Base-by-base conservation (phyloP, 1,140 invertebrate species). In the Notospermus geniculatus region DNA sequence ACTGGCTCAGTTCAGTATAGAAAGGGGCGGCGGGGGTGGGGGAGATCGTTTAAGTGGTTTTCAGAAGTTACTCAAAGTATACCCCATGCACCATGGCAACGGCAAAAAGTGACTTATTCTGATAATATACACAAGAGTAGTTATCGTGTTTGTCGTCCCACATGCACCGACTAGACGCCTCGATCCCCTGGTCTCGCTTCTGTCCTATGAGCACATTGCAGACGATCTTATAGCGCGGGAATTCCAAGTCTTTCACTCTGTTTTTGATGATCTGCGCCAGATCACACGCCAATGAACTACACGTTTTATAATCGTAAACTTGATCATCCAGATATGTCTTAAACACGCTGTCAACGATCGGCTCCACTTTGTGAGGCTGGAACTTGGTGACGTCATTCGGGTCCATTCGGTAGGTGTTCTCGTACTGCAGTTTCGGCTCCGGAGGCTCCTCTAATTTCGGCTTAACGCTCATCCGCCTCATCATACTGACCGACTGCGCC, bases 41-140 rank as follows among this genome's bases (percentile, higher is more conserved):
- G n/a, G n/a, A n/a, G n/a, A n/a, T n/a, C n/a, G n/a, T n/a, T n/a
- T n/a, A n/a, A n/a, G n/a, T n/a, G n/a, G n/a, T n/a, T n/a, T n/a
- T n/a, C n/a, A n/a, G n/a, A n/a, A n/a, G n/a, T 68, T 60, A 79
- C 62, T 77, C 75, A 63, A 66, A 77, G 46, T 78, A 79, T 11
- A 77, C 61, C 7, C 60, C 76, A 58, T 74, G 67, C 2, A 78
- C 71, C 39, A 66, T 67, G 2, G 69, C 76, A 5, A 72, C 65
- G 11, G 70, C 75, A 55, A 74, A 69, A 1, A 77, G 39, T 2
- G 60, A 60, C 15, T 56, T 9, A 55, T 74, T 77, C 15, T 61
- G 63, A 62, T 66, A 77, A 0, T 68, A 66, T 25, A 64, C 70
- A 15, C 70, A 63, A 17, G 76, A 71, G 28, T 71, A 77, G 36